These are phyloP conservation scores for Platysternon megacephalum DNA, from an alignment of 2,113 vertebrate species.

Conservation along the genomic window DNA sequence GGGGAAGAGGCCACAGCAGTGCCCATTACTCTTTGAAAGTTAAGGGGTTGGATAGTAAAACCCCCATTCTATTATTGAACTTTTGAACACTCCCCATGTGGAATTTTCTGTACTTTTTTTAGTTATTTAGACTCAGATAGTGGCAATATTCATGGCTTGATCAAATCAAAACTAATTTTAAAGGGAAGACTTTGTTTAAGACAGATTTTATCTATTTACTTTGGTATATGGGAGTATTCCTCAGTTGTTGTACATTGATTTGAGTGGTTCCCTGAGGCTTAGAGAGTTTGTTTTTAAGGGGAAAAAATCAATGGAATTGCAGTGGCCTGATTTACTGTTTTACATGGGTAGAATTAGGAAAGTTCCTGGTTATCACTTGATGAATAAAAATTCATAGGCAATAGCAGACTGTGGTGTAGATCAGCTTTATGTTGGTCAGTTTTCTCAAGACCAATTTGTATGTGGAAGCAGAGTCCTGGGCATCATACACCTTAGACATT, in stretches of 20 bases:
- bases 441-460: not conserved
- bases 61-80: not conserved
- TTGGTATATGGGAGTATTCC: not conserved
- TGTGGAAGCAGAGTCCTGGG: not conserved
- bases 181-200: not conserved
- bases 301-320: not conserved
- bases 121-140: not conserved
- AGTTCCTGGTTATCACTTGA: not conserved
- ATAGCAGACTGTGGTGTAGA: not conserved
- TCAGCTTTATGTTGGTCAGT: not conserved
- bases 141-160: not conserved
- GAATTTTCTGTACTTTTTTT: not conserved
- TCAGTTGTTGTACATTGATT: not conserved
- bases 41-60: not conserved
- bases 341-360: not conserved
- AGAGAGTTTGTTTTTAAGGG: not conserved
- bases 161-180: not conserved
- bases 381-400: not conserved
- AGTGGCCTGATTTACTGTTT: not conserved
- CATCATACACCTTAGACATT: rapidly evolving
- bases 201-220: not conserved
- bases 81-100: not conserved
- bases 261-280: not conserved
- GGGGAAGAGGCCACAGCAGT: not conserved
- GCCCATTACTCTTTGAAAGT: not conserved